Conservation (phyloP, 1,140 invertebrate species). For the Battus philenor region DNA sequence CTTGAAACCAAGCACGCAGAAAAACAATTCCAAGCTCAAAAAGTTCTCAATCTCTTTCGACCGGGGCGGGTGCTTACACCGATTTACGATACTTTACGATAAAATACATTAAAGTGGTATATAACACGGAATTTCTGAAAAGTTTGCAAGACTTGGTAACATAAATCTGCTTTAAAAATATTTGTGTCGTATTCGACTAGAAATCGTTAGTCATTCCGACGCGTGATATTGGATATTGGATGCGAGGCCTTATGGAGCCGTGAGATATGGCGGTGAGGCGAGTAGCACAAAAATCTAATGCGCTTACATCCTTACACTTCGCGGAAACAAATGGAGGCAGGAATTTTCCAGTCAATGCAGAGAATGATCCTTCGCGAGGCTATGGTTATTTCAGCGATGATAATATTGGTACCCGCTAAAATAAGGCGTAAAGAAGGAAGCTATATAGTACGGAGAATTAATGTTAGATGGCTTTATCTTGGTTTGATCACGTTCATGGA, state of each 20-base stretch:
- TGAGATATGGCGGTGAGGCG: slow-evolving; percentile 46
- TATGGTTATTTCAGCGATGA: slow-evolving; percentile 47
- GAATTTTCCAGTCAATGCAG: slow-evolving; percentile 37
- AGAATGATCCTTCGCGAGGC: slow-evolving; percentile 28
- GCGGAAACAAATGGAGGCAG: slow-evolving; percentile 49
- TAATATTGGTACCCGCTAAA: slow-evolving; percentile 44
- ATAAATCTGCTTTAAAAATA: slow-evolving; percentile 30
- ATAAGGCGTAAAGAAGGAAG: slow-evolving; percentile 54
- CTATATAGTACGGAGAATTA: slow-evolving; percentile 58
- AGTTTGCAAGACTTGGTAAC: slow-evolving; percentile 19
- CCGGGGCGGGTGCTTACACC: slow-evolving; percentile 15
- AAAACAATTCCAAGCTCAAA: slow-evolving; percentile 40
- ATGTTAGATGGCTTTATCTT: slow-evolving; percentile 61
- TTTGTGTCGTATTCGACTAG: slow-evolving; percentile 46
- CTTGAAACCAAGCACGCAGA: slow-evolving; percentile 38
- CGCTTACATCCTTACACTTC: slow-evolving; percentile 50
- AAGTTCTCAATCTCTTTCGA: slow-evolving; percentile 37
- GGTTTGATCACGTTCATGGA: slow-evolving; percentile 63
- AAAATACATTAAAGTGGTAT: too few relatives aligned
- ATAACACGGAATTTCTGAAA: slow-evolving; percentile 11
- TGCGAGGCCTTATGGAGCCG: slow-evolving; percentile 43
- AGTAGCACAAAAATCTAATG: slow-evolving; percentile 53
- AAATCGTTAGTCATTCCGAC: slow-evolving; percentile 47
- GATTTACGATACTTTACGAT: slow-evolving; percentile 11
- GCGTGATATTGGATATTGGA: slow-evolving; percentile 60